Conservation (phyloP, 2,113 vertebrate species). For the Sinocyclocheilus maitianheensis region DNA sequence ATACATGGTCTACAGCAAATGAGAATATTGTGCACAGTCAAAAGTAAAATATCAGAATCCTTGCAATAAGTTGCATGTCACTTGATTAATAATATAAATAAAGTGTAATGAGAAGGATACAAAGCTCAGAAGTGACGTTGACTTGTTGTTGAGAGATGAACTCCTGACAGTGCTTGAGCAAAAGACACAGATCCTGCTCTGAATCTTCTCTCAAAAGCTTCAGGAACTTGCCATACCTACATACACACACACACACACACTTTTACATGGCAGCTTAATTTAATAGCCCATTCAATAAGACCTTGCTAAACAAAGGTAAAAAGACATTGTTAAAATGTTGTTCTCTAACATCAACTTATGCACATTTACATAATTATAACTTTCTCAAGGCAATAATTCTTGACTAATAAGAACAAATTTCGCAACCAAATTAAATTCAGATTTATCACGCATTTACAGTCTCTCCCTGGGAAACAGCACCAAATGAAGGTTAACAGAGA, state of each 20-base stretch:
- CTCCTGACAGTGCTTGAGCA: constrained; percentile 80
- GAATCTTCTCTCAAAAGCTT: constrained; percentile 76
- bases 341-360: background rate
- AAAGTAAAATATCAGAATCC: background rate
- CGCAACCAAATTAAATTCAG: background rate
- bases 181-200: constrained; percentile 72
- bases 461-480: constrained; percentile 6
- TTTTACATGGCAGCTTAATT: background rate
- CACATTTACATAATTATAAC: constrained; percentile 17
- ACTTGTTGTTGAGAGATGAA: constrained; percentile 81
- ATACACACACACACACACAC: background rate
- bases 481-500: constrained; percentile 45
- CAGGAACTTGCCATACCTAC: constrained; percentile 85
- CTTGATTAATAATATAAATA: background rate
- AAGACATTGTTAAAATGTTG: background rate
- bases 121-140: constrained; percentile 72
- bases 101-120: constrained; percentile 81
- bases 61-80: background rate
- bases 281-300: background rate
- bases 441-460: constrained; percentile 17
- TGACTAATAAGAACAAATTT: constrained; percentile 33
- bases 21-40: background rate
- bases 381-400: constrained; percentile 23
- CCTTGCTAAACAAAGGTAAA: constrained; percentile 8
- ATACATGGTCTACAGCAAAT: background rate